phyloP scores from a whole-genome alignment of 2,888 invertebrate species.

The Drepana falcataria region DNA sequence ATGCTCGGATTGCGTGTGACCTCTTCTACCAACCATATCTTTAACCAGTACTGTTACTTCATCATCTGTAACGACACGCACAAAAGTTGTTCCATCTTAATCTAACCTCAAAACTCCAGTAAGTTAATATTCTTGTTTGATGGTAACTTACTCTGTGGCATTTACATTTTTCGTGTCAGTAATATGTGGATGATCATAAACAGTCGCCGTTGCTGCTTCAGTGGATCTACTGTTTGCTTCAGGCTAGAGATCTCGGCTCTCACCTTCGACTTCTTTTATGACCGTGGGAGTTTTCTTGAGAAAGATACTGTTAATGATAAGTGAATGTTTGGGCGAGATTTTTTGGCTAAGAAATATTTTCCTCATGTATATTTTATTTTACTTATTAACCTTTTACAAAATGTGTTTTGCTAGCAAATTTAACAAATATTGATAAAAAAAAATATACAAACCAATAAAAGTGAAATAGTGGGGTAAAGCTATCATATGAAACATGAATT shows the following conservation, averaged over 20 bases:
- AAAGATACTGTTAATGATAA: conserved; percentile 56
- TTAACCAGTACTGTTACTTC: conserved; percentile 46
- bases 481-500: too few relatives aligned
- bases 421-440: too few relatives aligned
- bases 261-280: conserved; percentile 59
- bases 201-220: conserved; percentile 64
- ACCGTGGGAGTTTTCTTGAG: conserved; percentile 65
- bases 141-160: conserved; percentile 43
- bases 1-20: conserved; percentile 76
- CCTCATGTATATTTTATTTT: too few relatives aligned
- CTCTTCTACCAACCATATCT: conserved; percentile 52
- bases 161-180: conserved; percentile 25
- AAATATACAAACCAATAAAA: too few relatives aligned
- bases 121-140: conserved; percentile 17
- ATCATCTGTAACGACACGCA: conserved; percentile 31
- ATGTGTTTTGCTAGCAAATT: too few relatives aligned
- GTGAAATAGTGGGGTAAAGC: too few relatives aligned
- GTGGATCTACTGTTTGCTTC: conserved; percentile 74
- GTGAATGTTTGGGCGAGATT: conserved; percentile 26
- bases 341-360: background rate
- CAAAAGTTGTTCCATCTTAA: conserved; percentile 15
- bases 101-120: conserved; percentile 28
- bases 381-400: too few relatives aligned
- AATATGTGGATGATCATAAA: conserved; percentile 40
- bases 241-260: conserved; percentile 66